These are phyloP conservation scores for Halictus rubicundus DNA, from an alignment of 1,140 invertebrate genomes.

Conservation along the genomic window DNA sequence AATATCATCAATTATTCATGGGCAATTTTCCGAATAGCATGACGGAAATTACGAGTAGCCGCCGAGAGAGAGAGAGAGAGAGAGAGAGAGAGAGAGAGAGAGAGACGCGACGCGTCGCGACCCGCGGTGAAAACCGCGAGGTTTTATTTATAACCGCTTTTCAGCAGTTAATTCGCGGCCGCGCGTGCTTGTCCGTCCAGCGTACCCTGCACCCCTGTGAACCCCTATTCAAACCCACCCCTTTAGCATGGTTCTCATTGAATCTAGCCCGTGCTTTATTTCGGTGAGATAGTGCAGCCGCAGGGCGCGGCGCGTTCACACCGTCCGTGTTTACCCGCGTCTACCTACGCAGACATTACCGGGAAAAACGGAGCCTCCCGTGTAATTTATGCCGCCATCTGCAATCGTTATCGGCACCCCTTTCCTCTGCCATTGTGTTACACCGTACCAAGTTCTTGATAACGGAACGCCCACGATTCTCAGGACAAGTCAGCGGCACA, in stretches of 20 bases:
- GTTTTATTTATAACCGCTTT: constrained; percentile 65
- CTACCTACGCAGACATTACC: not conserved
- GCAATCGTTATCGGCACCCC: constrained; percentile 19
- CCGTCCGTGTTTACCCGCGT: not conserved
- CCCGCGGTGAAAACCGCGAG: constrained; percentile 18
- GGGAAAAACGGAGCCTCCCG: constrained; percentile 11
- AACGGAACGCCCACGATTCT: no score
- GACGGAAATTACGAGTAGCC: constrained; percentile 26
- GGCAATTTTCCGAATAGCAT: constrained; percentile 44
- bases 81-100: no score
- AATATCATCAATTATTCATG: constrained; percentile 54
- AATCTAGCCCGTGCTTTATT: constrained; percentile 53
- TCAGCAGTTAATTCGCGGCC: constrained; percentile 61
- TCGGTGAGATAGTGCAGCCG: constrained; percentile 37
- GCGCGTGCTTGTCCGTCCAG: constrained; percentile 28
- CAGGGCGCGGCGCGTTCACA: constrained; percentile 3
- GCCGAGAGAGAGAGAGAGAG: no score
- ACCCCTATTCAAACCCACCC: constrained; percentile 19
- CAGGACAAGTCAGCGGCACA: no score
- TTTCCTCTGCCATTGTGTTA: not conserved
- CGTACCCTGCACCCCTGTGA: constrained; percentile 16
- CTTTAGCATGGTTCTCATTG: constrained; percentile 35
- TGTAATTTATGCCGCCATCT: constrained; percentile 49
- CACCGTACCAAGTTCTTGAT: not conserved
- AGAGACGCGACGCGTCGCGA: constrained; percentile 26